phyloP scores from a whole-genome alignment of 2,113 vertebrate genomes.

The Eubucco bourcierii region DNA sequence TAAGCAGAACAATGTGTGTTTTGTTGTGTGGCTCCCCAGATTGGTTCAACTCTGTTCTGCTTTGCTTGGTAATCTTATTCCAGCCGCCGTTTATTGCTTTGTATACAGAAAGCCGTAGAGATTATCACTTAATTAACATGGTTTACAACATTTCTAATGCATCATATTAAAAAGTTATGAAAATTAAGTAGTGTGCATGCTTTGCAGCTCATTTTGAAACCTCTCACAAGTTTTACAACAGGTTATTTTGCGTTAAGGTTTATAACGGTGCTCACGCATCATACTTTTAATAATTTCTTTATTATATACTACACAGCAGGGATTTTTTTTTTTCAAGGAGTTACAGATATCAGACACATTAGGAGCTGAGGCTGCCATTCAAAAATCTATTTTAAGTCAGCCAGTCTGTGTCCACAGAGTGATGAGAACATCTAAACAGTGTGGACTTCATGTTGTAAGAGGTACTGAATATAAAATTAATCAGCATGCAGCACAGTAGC shows the following conservation, averaged over 20 bases:
- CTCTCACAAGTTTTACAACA: slow-evolving; percentile 65
- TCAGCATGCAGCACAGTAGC: background rate
- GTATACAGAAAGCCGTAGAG: slow-evolving; percentile 70
- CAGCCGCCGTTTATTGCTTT: slow-evolving; percentile 68
- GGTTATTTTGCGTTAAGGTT: slow-evolving; percentile 70
- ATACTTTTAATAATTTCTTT: slow-evolving; percentile 55
- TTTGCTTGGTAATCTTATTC: slow-evolving; percentile 73
- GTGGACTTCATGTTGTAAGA: slow-evolving; percentile 8
- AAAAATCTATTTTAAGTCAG: slow-evolving; percentile 36
- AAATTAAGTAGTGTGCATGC: slow-evolving; percentile 72
- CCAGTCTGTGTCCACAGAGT: slow-evolving; percentile 26
- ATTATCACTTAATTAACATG: slow-evolving; percentile 78
- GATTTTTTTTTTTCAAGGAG: slow-evolving; percentile 50
- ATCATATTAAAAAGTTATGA: slow-evolving; percentile 77
- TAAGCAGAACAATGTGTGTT: background rate
- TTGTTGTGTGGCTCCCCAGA: background rate
- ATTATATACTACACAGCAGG: slow-evolving; percentile 35
- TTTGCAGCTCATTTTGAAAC: slow-evolving; percentile 70
- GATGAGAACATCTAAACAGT: slow-evolving; percentile 21
- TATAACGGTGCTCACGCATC: slow-evolving; percentile 38
- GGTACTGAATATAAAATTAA: background rate
- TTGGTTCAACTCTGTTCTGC: slow-evolving; percentile 59
- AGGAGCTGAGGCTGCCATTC: slow-evolving; percentile 23
- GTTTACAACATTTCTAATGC: slow-evolving; percentile 75
- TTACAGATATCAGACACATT: slow-evolving; percentile 41